Base-by-base conservation (phyloP, 1,140 invertebrate genomes). In the Eulimnadia texana region DNA sequence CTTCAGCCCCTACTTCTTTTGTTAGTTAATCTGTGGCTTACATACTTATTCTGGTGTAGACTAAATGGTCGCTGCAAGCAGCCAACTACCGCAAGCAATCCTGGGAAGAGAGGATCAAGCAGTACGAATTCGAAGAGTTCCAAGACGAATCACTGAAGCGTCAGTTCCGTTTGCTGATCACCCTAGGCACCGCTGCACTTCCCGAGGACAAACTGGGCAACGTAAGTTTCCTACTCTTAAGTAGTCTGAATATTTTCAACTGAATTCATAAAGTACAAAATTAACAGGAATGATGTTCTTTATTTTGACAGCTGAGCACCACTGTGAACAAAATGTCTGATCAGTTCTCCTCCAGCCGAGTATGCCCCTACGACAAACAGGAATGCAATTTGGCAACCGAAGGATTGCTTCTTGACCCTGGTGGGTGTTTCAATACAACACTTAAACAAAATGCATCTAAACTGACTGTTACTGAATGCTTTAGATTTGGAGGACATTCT, bases 171-270 rank as follows among this genome's bases (percentile, higher is more conserved):
- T 79, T 85, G 60, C 77, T 93, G 28, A 85, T 86, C 10, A 81
- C 84, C 50, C 84, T 91, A 27, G 93, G 92, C 20, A 84, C 85
- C 6, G 81, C 89, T 33, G 90, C 90, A 0, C 72, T 95, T 55
- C 82, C 86, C 1, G 81, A 86, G 11, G 85, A 90, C 68, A 84
- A 90, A 65, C 74, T 92, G 1, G 86, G 29, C 3, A 50, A 49
- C 19, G 55, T 57, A 20, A 52, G 19, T 20, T 11, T 11, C 42
- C 10, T 11, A 11, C n/a, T 47, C 10, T 47, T 11, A 47, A 47
- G n/a, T 47, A 11, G 42, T 47, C n/a, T 10, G 10, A 11, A 10
- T 47, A n/a, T 11, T 11, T 11, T 47, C 42, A 47, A 47, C n/a
- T 47, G 42, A 10, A 11, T n/a, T 11, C n/a, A 10, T 11, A 47